Conservation (phyloP, 2,797 vertebrate species). For the Ciconia nigra region DNA sequence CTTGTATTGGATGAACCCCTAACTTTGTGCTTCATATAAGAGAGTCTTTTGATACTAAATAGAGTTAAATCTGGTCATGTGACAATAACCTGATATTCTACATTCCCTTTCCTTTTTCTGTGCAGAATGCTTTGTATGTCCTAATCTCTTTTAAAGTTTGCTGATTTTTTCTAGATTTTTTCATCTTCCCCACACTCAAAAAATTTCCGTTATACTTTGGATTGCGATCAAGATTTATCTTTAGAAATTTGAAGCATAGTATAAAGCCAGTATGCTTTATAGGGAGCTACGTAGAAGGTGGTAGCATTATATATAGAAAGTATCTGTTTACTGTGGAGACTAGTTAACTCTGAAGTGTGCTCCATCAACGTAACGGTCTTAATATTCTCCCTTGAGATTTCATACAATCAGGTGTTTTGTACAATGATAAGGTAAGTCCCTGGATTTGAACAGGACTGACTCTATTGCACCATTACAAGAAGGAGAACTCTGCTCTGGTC, state of each 20-base stretch:
- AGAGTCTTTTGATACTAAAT: neutral
- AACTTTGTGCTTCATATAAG: neutral
- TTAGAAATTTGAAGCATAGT: conserved; percentile 17
- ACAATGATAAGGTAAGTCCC: neutral
- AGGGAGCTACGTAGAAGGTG: neutral
- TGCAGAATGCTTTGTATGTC: neutral
- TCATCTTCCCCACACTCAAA: neutral
- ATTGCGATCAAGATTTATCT: conserved; percentile 27
- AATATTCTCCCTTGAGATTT: neutral
- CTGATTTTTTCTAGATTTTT: neutral
- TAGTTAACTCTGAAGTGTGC: neutral
- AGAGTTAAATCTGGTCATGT: neutral
- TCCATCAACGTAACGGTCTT: neutral
- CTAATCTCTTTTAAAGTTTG: neutral
- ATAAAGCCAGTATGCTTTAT: neutral
- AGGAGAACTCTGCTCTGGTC: neutral
- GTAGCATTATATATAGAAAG: neutral
- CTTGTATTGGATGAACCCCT: neutral
- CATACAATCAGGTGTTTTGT: neutral
- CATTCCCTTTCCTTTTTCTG: neutral
- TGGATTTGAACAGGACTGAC: neutral
- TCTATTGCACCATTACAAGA: neutral
- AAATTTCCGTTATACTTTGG: neutral
- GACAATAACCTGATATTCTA: neutral
- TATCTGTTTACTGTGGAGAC: neutral